Base-by-base conservation (phyloP, 2,797 vertebrate species). In the Poeciliopsis turneri region DNA sequence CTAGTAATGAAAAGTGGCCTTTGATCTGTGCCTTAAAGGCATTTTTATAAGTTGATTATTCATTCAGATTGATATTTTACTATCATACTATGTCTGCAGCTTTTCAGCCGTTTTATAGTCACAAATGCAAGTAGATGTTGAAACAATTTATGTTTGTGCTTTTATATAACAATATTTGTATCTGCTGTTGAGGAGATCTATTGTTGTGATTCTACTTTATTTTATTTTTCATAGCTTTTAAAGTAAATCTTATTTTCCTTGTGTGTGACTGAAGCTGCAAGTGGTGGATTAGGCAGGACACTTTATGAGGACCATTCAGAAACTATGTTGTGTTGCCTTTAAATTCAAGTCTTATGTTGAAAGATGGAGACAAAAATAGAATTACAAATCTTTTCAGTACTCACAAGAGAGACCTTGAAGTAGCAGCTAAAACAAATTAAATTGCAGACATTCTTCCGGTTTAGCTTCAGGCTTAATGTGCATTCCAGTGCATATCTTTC, bases 1-100 rank as follows among this genome's bases (percentile, higher is more conserved):
- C 23, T 72, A 46, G 55, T 55, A 16, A 25, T 43, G 39, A 74
- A 57, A 4, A 61, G 5, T 75, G 83, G 88, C 74, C 87, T 45
- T 85, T 82, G 80, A 86, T 16, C 83, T 70, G 41, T 75, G 30
- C 30, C 72, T 84, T 11, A 74, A 28, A 87, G 45, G 51, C 2
- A 73, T 71, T 72, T 78, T 45, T 41, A 28, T 82, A 11, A 16
- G 11, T 76, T 59, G 39, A 81, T 89, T 85, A 84, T 23, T 86
- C 59, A 85, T 53, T 39, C 36, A 49, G 59, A 23, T 49, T 72
- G 28, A 80, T 74, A 74, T 84, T 80, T 74, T 49, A 66, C 28
- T 36, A 43, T 2, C 13, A 15, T 73, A 47, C 3, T 4, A 1
- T 55, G 30, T 80, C 46, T 69, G 16, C 0, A 69, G 36, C 23